Evolutionary conservation across 1,140 invertebrate genomes (phyloP).

Genomic region (Drosophila sulfurigaster): DNA sequence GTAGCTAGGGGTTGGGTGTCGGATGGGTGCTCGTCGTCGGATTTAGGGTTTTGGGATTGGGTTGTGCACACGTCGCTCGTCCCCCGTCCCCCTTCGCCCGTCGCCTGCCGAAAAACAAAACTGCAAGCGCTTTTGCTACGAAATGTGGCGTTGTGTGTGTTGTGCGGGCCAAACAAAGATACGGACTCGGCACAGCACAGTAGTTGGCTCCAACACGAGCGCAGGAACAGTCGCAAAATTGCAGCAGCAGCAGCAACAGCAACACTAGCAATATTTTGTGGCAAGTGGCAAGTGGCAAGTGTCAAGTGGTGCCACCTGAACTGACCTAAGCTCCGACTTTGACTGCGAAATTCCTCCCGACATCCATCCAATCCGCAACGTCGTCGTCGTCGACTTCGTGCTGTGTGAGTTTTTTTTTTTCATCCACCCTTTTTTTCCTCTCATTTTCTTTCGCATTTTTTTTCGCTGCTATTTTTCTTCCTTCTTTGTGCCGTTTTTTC

Average conservation of each 20-base stretch:
- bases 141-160: constrained; percentile 15
- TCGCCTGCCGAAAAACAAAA: constrained; percentile 47
- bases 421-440: constrained; percentile 1
- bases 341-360: background rate
- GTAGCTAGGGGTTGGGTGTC: background rate
- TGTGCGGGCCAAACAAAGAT: constrained; percentile 15
- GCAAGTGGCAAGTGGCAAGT: constrained; percentile 9
- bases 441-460: constrained; percentile 20
- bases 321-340: constrained; percentile 33
- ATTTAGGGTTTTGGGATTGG: constrained; percentile 22
- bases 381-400: background rate
- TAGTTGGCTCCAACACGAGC: constrained; percentile 75
- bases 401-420: background rate
- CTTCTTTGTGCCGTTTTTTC: constrained; percentile 81
- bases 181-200: constrained; percentile 23
- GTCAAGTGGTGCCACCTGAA: constrained; percentile 5
- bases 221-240: constrained; percentile 68
- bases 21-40: constrained; percentile 7
- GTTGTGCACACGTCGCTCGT: constrained; percentile 26
- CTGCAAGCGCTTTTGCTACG: constrained; percentile 48
- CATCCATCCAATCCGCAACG: background rate
- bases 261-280: constrained; percentile 9
- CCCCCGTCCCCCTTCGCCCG: too few species aligned
- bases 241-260: constrained; percentile 6
- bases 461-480: constrained; percentile 43